Percentiles rank a stretch among this genome's conserved stretches.
Conservation (phyloP, 1,140 invertebrate species). For the Nylanderia fulva region DNA sequence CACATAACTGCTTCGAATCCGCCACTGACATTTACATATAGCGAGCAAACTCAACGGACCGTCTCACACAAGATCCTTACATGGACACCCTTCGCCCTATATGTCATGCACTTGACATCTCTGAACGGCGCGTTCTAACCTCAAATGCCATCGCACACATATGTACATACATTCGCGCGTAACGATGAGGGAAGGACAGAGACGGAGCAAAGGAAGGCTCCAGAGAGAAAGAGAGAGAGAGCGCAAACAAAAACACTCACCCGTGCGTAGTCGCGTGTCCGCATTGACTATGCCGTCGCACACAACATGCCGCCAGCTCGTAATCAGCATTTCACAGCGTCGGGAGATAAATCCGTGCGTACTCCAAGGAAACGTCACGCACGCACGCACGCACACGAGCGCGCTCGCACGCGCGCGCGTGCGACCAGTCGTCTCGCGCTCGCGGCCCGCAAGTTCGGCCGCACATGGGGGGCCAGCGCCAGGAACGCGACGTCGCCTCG, state of each 20-base stretch:
- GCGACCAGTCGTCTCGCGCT: slow-evolving; percentile 35
- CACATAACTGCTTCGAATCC: background rate
- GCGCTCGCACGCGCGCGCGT: background rate
- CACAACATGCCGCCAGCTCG: slow-evolving; percentile 78
- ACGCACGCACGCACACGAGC: slow-evolving; percentile 22
- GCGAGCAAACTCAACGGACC: background rate
- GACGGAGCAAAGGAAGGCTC: background rate
- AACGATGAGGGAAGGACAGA: background rate
- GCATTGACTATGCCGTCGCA: slow-evolving; percentile 75
- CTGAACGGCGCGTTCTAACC: slow-evolving; percentile 33
- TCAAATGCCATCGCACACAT: slow-evolving; percentile 18
- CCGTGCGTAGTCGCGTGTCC: slow-evolving; percentile 73
- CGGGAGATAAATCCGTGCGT: slow-evolving; percentile 65
- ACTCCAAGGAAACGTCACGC: slow-evolving; percentile 63
- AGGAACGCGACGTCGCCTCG: background rate
- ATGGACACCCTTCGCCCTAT: slow-evolving; percentile 1
- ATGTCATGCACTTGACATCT: background rate
- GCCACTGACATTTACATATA: background rate
- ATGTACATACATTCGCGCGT: background rate
- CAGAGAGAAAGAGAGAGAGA: background rate
- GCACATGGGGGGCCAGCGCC: too few relatives aligned
- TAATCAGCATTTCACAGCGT: slow-evolving; percentile 82
- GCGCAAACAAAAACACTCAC: slow-evolving; percentile 67
- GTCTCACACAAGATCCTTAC: background rate
- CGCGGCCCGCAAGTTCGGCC: slow-evolving; percentile 19